Base-by-base conservation (phyloP, 2,797 vertebrate species). In the Sardinella longiceps region DNA sequence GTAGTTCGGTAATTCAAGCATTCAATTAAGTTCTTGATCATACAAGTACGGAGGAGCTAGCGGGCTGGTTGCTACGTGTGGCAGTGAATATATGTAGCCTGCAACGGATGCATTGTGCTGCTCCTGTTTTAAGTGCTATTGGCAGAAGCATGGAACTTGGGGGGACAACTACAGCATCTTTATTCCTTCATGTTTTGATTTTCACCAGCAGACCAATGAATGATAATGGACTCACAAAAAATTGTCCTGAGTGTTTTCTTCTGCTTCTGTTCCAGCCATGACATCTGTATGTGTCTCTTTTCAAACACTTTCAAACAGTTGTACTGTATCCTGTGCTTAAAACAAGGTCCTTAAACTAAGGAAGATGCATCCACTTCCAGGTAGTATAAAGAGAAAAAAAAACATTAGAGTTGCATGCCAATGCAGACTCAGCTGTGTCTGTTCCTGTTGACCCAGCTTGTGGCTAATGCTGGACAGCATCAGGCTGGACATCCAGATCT, bases 171-270 rank as follows among this genome's bases (percentile, higher is more conserved):
- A 80, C 80, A 39, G 83, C 45, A 43, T 85, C 45, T 43, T 81
- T 83, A 81, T 84, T 84, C 87, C 89, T 91, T 91, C 91, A 77
- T 51, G 87, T 93, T 87, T 87, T 77, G 92, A 89, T 87, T 89
- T 95, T 90, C 94, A 95, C 94, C 95, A 96, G 95, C 95, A 95
- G 93, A 94, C 94, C 93, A 91, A 92, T 89, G 93, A 95, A 93
- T 90, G 90, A 92, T 91, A 90, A 92, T 88, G 88, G 92, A 93
- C 88, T 90, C 9, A 33, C 90, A 88, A 48, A 88, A 48, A 86
- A 92, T 88, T 39, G 82, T 89, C 88, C 86, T 28, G 84, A 86
- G 48, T 53, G 43, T 30, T 85, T 30, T 85, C 90, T 77, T 90
- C 87, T 60, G 77, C 43, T 82, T 56, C 37, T 7, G 56, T 84